These are phyloP conservation scores for Otus sunia DNA, from an alignment of 2,113 vertebrate genomes.

Conservation along the genomic window DNA sequence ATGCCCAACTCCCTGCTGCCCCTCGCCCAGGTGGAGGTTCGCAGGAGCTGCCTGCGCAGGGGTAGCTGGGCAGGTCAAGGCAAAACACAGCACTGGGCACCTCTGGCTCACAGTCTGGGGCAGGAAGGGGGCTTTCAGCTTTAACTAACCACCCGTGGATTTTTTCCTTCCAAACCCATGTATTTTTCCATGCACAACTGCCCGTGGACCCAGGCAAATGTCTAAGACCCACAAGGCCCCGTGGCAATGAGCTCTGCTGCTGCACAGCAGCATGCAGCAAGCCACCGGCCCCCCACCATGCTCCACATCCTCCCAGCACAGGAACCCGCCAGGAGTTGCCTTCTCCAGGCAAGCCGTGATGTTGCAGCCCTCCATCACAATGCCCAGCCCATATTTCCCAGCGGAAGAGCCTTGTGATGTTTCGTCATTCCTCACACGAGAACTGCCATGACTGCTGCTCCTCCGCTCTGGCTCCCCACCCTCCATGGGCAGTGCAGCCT, in stretches of 20 bases:
- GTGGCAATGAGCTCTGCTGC: background rate
- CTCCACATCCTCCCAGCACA: background rate
- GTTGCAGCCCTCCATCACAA: background rate
- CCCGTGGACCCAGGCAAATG: background rate
- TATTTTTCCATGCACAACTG: background rate
- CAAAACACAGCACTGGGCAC: accelerated
- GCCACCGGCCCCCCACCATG: accelerated
- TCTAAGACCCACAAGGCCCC: background rate
- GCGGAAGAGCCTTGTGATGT: background rate
- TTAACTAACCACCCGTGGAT: background rate
- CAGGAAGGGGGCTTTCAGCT: background rate
- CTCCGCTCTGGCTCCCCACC: background rate
- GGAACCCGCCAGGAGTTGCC: background rate
- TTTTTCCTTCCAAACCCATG: background rate
- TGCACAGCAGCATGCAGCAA: accelerated
- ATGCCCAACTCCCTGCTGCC: background rate
- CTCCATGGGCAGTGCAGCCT: background rate
- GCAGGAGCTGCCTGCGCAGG: background rate
- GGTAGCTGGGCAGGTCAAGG: background rate
- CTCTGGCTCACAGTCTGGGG: background rate
- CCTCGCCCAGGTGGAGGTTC: accelerated
- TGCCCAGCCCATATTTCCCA: background rate
- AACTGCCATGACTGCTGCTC: background rate
- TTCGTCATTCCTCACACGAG: background rate
- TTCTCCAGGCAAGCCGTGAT: background rate